Evolutionary conservation across 2,113 vertebrate species (phyloP).

Genomic region (Hemiprocne comata): DNA sequence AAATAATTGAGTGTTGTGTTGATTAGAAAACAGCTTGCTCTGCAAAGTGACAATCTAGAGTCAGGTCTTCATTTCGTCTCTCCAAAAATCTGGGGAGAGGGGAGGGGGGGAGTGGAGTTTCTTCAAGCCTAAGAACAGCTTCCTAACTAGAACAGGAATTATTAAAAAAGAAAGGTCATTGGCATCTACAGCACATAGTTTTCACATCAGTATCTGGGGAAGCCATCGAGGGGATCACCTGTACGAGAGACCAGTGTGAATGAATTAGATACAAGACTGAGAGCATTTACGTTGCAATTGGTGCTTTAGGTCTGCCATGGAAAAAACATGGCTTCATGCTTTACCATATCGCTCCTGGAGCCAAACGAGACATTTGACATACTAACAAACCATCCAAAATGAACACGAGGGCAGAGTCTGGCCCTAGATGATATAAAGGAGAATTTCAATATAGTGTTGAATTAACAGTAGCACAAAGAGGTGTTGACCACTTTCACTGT

Average conservation of each 20-base stretch:
- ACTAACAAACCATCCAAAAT: background rate
- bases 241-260: background rate
- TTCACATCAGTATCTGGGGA: background rate
- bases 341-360: accelerated
- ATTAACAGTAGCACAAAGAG: background rate
- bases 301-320: background rate
- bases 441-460: background rate
- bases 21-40: background rate
- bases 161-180: background rate
- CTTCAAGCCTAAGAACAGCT: background rate
- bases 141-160: background rate
- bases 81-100: background rate
- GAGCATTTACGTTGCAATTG: background rate
- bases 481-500: background rate
- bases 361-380: background rate
- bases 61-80: background rate
- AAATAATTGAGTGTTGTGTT: background rate
- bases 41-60: background rate
- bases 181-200: background rate
- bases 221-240: background rate
- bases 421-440: background rate
- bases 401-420: background rate
- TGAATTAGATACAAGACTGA: background rate
- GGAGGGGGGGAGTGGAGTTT: background rate
- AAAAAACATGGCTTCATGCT: background rate